Percentiles rank a stretch among this genome's conserved stretches.
phyloP scores from a whole-genome alignment of 1,140 invertebrate genomes.

The Drosophila subobscura region DNA sequence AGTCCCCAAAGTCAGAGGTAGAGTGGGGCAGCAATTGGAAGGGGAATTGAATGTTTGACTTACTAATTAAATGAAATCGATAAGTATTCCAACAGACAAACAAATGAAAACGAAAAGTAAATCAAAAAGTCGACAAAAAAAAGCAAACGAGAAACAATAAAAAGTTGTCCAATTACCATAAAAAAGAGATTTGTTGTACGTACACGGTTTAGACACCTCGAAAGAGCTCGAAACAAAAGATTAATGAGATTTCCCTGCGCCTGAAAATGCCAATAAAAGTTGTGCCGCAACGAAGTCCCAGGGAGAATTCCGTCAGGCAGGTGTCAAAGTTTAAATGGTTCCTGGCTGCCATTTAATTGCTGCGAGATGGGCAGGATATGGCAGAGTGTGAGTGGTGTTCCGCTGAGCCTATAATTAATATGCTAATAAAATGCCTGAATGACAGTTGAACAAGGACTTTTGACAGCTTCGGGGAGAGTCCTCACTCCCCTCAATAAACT shows the following conservation, averaged over 20 bases:
- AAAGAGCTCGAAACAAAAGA: slow-evolving; percentile 38
- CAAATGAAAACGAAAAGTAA: slow-evolving; percentile 31
- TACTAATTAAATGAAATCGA: slow-evolving; percentile 75
- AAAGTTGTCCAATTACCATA: slow-evolving; percentile 75
- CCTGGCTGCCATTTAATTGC: slow-evolving; percentile 63
- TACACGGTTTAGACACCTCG: slow-evolving; percentile 66
- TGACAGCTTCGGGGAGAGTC: slow-evolving; percentile 36
- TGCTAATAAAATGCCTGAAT: slow-evolving; percentile 75
- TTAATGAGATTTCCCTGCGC: slow-evolving; percentile 63
- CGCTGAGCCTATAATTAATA: slow-evolving; percentile 66
- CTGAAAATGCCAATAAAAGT: slow-evolving; percentile 37
- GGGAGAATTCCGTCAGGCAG: slow-evolving; percentile 31
- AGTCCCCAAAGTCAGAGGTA: slow-evolving; percentile 26
- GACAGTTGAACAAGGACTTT: slow-evolving; percentile 62
- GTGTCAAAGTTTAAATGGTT: slow-evolving; percentile 75
- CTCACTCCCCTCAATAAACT: slow-evolving; percentile 7
- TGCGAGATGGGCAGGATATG: neutral
- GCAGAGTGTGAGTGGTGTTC: neutral
- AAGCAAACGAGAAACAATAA: slow-evolving; percentile 25
- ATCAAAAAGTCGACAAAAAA: slow-evolving; percentile 14
- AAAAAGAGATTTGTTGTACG: slow-evolving; percentile 69
- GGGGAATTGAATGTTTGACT: neutral
- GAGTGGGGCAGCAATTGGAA: neutral
- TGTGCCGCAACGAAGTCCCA: neutral
- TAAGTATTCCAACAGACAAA: slow-evolving; percentile 54